A percentile compares a stretch with the other conserved stretches of the same genome.
Evolutionary conservation across 1,140 invertebrate species (phyloP).

Genomic region (Meteorus sp.): DNA sequence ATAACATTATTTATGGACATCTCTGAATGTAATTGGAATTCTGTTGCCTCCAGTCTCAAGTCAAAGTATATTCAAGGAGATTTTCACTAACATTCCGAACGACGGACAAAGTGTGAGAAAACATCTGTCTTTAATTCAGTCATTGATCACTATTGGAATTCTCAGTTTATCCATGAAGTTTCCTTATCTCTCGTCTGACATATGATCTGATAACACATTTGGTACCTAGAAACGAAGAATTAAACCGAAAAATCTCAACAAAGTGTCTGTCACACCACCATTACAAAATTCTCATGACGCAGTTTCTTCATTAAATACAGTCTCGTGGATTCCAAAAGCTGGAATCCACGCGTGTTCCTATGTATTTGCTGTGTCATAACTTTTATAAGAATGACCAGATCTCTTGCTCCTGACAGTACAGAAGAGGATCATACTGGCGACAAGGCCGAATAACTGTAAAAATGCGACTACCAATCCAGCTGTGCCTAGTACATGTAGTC

Average conservation of each 20-base stretch:
- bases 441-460: constrained; percentile 71
- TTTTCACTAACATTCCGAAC: too few species aligned
- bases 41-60: too few species aligned
- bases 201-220: too few species aligned
- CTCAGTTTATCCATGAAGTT: too few species aligned
- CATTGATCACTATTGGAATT: too few species aligned
- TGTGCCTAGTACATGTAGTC: constrained; percentile 71
- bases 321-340: constrained; percentile 34
- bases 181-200: too few species aligned
- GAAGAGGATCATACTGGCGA: constrained; percentile 76
- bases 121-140: too few species aligned
- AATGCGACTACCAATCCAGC: constrained; percentile 73
- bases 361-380: constrained; percentile 65
- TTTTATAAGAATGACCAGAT: constrained; percentile 69
- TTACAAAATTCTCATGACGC: constrained; percentile 18
- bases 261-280: too few species aligned
- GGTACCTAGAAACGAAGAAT: not conserved
- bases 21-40: too few species aligned
- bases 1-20: too few species aligned
- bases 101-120: too few species aligned
- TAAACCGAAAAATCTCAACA: not conserved
- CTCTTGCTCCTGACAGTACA: constrained; percentile 74
- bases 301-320: constrained; percentile 27
- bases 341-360: constrained; percentile 44
- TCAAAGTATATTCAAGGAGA: too few species aligned